Conservation (phyloP, 37 sponge, comb jelly and placozoan genomes). For the Ephydatia muelleri region DNA sequence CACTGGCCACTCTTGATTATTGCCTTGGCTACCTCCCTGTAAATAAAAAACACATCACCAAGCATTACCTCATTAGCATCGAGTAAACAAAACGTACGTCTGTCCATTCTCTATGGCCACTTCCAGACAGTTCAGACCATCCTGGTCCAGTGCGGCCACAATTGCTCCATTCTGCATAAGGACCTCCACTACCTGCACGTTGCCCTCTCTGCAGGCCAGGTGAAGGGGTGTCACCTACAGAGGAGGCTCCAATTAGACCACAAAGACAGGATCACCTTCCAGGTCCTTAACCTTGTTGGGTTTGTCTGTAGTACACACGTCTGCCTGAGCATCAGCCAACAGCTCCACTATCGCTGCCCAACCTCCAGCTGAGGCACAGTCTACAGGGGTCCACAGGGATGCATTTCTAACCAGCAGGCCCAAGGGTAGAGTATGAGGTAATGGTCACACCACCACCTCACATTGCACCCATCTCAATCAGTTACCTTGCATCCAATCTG, state of each 20-base stretch:
- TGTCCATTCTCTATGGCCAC: conserved; percentile 89
- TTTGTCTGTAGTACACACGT: conserved; percentile 71
- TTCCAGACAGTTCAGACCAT: conserved; percentile 75
- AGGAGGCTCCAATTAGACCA: background rate
- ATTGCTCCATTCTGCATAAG: conserved; percentile 73
- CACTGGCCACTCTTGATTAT: conserved; percentile 61
- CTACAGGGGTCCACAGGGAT: conserved; percentile 78
- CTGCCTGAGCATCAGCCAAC: conserved; percentile 73
- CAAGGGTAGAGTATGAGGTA: too few relatives aligned
- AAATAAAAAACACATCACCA: background rate
- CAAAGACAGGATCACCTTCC: too few relatives aligned
- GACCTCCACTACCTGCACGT: conserved; percentile 26
- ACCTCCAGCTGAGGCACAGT: conserved; percentile 76
- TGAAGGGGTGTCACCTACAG: conserved; percentile 84
- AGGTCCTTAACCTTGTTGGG: background rate
- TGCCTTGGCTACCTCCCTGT: conserved; percentile 76
- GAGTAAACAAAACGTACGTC: conserved; percentile 34
- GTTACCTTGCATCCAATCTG: conserved; percentile 48
- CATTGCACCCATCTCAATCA: too few relatives aligned
- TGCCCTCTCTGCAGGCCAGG: conserved; percentile 80
- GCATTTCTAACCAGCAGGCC: conserved; percentile 60
- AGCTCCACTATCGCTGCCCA: conserved; percentile 25
- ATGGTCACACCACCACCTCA: too few relatives aligned
- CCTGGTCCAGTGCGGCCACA: conserved; percentile 23
- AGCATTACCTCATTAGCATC: too few relatives aligned